Evolutionary conservation across 2,113 vertebrate genomes (phyloP).

Genomic region (Noturus placidus): DNA sequence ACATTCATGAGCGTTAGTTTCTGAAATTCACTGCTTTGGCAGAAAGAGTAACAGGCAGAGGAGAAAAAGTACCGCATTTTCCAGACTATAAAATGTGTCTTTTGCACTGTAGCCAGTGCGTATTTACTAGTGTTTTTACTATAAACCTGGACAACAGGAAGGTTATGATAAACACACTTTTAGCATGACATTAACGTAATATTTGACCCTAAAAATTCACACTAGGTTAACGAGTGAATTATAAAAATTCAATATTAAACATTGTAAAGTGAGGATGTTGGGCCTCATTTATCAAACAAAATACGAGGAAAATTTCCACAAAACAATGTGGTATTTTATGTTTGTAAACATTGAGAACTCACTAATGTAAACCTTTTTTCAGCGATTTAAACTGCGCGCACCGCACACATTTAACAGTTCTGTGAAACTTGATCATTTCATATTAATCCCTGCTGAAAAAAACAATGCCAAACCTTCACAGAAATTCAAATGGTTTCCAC

Average conservation of each 20-base stretch:
- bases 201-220: neutral
- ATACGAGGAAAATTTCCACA: neutral
- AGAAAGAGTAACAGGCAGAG: slow-evolving; percentile 16
- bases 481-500: too few species aligned
- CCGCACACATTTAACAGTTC: neutral
- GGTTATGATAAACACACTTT: neutral
- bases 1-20: slow-evolving; percentile 48
- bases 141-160: neutral
- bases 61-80: neutral
- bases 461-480: too few species aligned
- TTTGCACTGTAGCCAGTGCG: neutral
- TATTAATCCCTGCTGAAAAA: neutral
- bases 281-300: neutral
- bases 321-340: neutral
- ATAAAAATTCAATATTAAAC: neutral
- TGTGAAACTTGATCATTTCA: neutral
- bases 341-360: neutral
- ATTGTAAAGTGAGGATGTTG: neutral
- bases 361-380: neutral
- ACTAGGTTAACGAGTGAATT: neutral
- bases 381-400: neutral
- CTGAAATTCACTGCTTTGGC: slow-evolving; percentile 49
- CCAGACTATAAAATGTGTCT: slow-evolving; percentile 2
- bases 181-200: neutral
- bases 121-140: neutral